Conservation (phyloP, 2,888 invertebrate species). For the Carpatolechia fugitivella region DNA sequence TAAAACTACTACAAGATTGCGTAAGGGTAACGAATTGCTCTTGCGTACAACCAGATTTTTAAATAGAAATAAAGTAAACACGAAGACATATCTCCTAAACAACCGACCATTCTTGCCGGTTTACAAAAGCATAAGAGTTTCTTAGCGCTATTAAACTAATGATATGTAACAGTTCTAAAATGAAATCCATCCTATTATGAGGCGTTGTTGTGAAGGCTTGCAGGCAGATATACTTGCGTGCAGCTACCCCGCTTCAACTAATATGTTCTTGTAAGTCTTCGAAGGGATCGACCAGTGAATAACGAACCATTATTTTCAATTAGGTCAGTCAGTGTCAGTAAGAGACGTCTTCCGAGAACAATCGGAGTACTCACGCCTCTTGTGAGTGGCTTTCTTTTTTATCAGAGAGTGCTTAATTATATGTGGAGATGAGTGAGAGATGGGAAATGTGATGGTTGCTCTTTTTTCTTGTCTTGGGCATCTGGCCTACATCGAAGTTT, state of each 20-base stretch:
- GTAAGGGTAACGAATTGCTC: conserved; percentile 18
- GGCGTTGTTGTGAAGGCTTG: conserved; percentile 24
- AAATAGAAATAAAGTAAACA: conserved; percentile 34
- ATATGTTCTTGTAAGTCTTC: conserved; percentile 61
- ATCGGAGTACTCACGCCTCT: conserved; percentile 68
- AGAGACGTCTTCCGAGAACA: conserved; percentile 69
- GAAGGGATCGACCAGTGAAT: conserved; percentile 60
- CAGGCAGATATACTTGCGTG: conserved; percentile 24
- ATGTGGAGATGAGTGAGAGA: conserved; percentile 54
- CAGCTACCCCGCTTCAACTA: conserved; percentile 37
- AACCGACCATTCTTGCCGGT: conserved; percentile 32
- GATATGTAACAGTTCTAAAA: conserved; percentile 54
- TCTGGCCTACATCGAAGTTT: conserved; percentile 48
- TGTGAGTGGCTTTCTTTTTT: conserved; percentile 69
- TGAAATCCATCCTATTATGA: conserved; percentile 43
- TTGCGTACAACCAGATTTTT: conserved; percentile 22
- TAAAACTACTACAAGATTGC: conserved; percentile 15
- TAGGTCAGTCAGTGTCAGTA: conserved; percentile 72
- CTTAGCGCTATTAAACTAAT: conserved; percentile 58
- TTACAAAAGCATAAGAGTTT: conserved; percentile 40
- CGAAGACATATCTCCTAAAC: conserved; percentile 30
- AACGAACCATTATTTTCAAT: conserved; percentile 76
- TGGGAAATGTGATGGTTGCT: conserved; percentile 54
- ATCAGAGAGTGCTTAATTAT: conserved; percentile 63
- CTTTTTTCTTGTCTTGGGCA: conserved; percentile 47